Evolutionary conservation across 2,797 vertebrate species (phyloP).

Genomic region (Rhinophrynus dorsalis): DNA sequence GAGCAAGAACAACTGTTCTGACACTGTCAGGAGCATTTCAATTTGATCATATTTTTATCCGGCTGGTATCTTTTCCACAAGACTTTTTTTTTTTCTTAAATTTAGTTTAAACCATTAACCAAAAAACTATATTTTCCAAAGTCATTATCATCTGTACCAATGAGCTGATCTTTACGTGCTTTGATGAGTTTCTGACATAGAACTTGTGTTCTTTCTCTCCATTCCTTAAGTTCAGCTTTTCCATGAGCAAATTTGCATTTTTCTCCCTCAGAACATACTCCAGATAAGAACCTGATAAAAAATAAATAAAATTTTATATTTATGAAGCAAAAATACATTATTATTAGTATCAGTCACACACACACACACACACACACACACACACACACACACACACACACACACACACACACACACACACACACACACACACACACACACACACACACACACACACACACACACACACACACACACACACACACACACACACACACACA

Average conservation of each 20-base stretch:
- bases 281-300: constrained; percentile 78
- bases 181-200: constrained; percentile 96
- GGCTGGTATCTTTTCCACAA: constrained; percentile 53
- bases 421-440: no score
- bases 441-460: no score
- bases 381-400: no score
- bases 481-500: no score
- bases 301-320: no score
- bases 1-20: constrained; percentile 72
- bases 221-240: constrained; percentile 88
- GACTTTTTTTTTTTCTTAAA: not conserved
- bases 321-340: no score
- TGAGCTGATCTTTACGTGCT: constrained; percentile 96
- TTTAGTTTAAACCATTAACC: constrained; percentile 97
- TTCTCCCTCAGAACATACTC: constrained; percentile 83
- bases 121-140: constrained; percentile 99
- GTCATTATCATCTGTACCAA: constrained; percentile 97
- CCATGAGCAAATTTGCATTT: constrained; percentile 93
- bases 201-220: constrained; percentile 90
- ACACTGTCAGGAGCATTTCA: constrained; percentile 68
- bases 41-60: constrained; percentile 69
- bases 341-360: no score
- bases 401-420: no score
- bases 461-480: no score
- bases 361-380: no score